These are phyloP conservation scores for Incurvaria masculella DNA, from an alignment of 2,888 invertebrate genomes.

Conservation along the genomic window DNA sequence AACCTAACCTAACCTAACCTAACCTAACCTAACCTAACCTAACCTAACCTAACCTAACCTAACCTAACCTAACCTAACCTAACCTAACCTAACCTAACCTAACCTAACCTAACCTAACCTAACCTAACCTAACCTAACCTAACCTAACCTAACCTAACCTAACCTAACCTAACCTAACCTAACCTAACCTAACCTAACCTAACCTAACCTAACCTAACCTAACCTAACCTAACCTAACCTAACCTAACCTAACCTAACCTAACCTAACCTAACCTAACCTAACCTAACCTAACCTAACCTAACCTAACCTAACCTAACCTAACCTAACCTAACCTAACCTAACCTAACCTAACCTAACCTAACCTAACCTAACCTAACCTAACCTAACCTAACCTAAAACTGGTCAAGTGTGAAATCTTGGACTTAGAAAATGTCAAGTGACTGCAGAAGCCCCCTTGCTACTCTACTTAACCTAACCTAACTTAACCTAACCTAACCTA, in stretches of 20 bases:
- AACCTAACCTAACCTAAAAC: too few species aligned
- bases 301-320: conserved; percentile 10
- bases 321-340: conserved; percentile 9
- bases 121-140: conserved; percentile 13
- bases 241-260: conserved; percentile 13
- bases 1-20: background rate
- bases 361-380: conserved; percentile 10
- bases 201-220: conserved; percentile 12
- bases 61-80: conserved; percentile 9
- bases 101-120: conserved; percentile 9
- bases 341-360: conserved; percentile 8
- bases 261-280: conserved; percentile 12
- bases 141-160: conserved; percentile 9
- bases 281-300: conserved; percentile 12
- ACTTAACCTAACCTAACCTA: conserved; percentile 11
- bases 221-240: conserved; percentile 12
- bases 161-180: conserved; percentile 11
- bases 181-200: conserved; percentile 10
- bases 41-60: conserved; percentile 6
- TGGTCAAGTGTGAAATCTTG: too few species aligned
- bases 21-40: conserved; percentile 1
- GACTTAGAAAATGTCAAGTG: too few species aligned
- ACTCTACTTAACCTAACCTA: too few species aligned
- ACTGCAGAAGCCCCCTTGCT: too few species aligned
- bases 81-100: conserved; percentile 10